Percentiles rank a stretch among this genome's conserved stretches.
These are phyloP conservation scores for Ranitomeya variabilis DNA, from an alignment of 2,113 vertebrate genomes.

Conservation along the genomic window DNA sequence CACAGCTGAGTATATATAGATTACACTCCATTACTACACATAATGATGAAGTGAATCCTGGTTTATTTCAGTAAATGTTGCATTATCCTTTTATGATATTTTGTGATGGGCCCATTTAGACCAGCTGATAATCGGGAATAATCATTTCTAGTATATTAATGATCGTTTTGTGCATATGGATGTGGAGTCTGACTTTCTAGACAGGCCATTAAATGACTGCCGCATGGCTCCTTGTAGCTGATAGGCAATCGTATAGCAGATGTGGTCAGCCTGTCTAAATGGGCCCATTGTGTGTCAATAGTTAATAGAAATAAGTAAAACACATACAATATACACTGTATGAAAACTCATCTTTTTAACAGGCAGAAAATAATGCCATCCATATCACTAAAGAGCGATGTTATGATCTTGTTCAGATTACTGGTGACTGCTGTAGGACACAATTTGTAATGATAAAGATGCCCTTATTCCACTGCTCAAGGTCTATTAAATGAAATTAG, in stretches of 20 bases:
- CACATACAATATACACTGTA: not conserved
- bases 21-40: no score
- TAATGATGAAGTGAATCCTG: no score
- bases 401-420: conserved; percentile 15
- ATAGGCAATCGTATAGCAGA: no score
- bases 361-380: not conserved
- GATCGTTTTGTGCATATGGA: no score
- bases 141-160: no score
- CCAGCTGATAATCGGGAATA: no score
- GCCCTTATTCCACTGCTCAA: conserved; percentile 26
- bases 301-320: not conserved
- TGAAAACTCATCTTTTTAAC: not conserved
- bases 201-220: no score
- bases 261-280: no score
- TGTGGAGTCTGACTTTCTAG: no score
- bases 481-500: conserved; percentile 38
- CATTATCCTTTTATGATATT: not conserved
- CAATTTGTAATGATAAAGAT: conserved; percentile 3
- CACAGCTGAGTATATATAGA: not conserved
- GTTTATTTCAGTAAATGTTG: not conserved
- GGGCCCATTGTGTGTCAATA: not conserved
- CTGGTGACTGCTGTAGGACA: not conserved
- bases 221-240: no score
- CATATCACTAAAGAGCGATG: not conserved
- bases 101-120: not conserved